These are phyloP conservation scores for Lutraria lutraria DNA, from an alignment of 2,888 invertebrate species.

Conservation along the genomic window DNA sequence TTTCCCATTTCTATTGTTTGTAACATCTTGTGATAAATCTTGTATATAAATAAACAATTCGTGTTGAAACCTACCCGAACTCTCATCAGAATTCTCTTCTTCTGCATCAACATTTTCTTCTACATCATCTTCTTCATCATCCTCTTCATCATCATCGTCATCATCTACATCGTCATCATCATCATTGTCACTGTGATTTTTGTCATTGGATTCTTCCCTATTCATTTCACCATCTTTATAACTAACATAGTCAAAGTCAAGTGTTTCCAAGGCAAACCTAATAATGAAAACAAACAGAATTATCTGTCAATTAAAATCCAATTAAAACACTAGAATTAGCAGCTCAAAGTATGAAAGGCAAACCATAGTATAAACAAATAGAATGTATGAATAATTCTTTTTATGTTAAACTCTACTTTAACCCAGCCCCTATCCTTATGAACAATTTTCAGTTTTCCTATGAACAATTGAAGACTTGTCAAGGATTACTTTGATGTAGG, in stretches of 20 bases:
- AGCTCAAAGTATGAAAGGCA: background rate
- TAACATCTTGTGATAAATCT: no score
- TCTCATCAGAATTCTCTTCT: conserved; percentile 76
- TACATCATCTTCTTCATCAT: conserved; percentile 56
- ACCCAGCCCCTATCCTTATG: no score
- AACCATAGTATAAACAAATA: background rate
- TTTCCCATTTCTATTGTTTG: no score
- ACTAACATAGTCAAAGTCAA: conserved; percentile 70
- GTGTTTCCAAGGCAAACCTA: conserved; percentile 74
- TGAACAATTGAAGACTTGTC: no score
- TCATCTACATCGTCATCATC: conserved; percentile 77
- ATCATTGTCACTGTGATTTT: conserved; percentile 60
- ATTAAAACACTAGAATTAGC: background rate
- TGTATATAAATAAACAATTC: no score
- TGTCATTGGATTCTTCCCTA: conserved; percentile 59
- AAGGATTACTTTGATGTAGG: no score
- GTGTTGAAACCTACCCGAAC: conserved; percentile 29
- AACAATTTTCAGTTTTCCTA: no score
- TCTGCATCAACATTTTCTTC: conserved; percentile 68
- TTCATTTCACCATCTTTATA: conserved; percentile 77
- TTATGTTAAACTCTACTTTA: no score
- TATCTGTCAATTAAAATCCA: background rate
- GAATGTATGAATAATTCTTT: no score
- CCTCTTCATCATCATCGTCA: conserved; percentile 70
- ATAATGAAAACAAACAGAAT: conserved; percentile 16